Percentiles rank a stretch among this genome's conserved stretches.
phyloP scores from a whole-genome alignment of 2,888 invertebrate genomes.

The Acronicta psi region DNA sequence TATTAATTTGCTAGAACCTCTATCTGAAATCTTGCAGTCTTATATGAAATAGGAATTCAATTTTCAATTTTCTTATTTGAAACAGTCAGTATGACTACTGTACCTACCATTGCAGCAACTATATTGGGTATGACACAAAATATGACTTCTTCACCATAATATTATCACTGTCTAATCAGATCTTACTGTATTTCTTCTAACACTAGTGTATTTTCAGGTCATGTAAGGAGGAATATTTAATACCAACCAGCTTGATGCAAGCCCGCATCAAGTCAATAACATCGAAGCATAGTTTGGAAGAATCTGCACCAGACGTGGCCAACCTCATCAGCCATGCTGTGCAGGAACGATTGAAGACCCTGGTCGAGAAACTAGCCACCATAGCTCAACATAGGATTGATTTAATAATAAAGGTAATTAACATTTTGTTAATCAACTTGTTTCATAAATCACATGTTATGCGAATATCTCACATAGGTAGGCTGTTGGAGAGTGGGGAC shows the following conservation, averaged over 20 bases:
- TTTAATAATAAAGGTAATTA: slow-evolving; percentile 92
- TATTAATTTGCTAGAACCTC: neutral
- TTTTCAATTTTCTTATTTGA: too few relatives aligned
- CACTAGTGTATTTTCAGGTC: slow-evolving; percentile 81
- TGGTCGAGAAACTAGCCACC: slow-evolving; percentile 96
- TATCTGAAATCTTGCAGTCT: too few relatives aligned
- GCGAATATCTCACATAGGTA: too few relatives aligned
- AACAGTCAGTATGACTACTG: too few relatives aligned
- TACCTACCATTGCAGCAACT: too few relatives aligned
- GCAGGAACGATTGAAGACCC: slow-evolving; percentile 96
- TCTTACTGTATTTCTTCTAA: neutral
- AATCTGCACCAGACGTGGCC: slow-evolving; percentile 95
- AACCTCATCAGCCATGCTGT: slow-evolving; percentile 97
- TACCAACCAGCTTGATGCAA: slow-evolving; percentile 93
- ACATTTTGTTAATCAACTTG: too few relatives aligned
- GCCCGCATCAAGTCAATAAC: slow-evolving; percentile 93
- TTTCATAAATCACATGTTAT: too few relatives aligned
- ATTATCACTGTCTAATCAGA: neutral
- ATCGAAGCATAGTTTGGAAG: slow-evolving; percentile 94
- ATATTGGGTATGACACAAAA: too few relatives aligned
- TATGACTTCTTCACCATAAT: neutral
- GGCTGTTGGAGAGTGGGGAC: too few relatives aligned
- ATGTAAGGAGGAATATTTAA: slow-evolving; percentile 97
- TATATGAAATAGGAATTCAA: neutral
- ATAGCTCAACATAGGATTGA: slow-evolving; percentile 98